Evolutionary conservation across 2,888 invertebrate species (phyloP), one percentile per base, ranked within the genome.

Genomic region (Flabesymbios commensalis): DNA sequence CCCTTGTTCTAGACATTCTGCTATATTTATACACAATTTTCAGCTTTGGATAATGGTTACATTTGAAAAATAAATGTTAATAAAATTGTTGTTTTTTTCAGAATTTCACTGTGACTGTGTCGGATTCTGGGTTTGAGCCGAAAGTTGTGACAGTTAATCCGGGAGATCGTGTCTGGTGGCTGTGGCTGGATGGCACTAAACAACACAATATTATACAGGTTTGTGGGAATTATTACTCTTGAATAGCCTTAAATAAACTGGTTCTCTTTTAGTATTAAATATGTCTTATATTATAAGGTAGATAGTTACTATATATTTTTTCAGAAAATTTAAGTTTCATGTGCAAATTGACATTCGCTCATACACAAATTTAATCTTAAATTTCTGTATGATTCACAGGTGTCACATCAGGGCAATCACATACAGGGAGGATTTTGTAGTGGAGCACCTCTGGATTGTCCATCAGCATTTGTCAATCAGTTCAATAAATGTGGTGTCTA

Each of bases 161-260:
- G 10, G 77, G 76, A 61, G 82, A 83, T 72, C 59, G 79, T 32
- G 78, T 83, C 19, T 83, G 82, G 82, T 83, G 82, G 80, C 76
- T 81, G 49, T 83, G 83, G 83, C 82, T 83, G 71, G 74, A 72
- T 53, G 74, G 77, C 29, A 77, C 75, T 61, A 76, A 78, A 64
- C 76, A 74, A 54, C 82, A 82, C 70, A 82, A 81, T 65, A 76
- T 83, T 31, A 61, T 77, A 28, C 83, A 83, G 76, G 82, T 81
- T 19, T 22, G 47, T 26, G n/a, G n/a, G n/a, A n/a, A n/a, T n/a
- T n/a, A n/a, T n/a, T n/a, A 10, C 10, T 10, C 19, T 10, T 14
- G 10, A 47, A n/a, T n/a, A n/a, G n/a, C n/a, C n/a, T n/a, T n/a
- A n/a, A n/a, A n/a, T n/a, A n/a, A n/a, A n/a, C n/a, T n/a, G n/a